Conservation (phyloP, 2,113 vertebrate genomes). For the Alexandromys fortis region DNA sequence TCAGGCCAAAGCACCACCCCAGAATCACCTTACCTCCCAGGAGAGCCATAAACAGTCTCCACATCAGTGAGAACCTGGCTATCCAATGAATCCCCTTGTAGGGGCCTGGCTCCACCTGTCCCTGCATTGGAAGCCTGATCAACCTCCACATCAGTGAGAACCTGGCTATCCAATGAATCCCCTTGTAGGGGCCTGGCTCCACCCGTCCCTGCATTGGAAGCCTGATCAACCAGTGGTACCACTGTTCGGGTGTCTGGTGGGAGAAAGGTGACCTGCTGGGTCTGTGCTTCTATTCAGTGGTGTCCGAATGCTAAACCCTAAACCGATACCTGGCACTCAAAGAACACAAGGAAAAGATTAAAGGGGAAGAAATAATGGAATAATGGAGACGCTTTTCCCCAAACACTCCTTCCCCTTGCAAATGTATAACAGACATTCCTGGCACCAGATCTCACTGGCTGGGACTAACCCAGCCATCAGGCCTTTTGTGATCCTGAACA, state of each 20-base stretch:
- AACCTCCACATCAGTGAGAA: no score
- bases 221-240: not conserved
- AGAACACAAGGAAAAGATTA: not conserved
- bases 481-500: conserved; percentile 78
- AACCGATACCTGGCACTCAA: not conserved
- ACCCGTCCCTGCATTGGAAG: not conserved
- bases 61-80: not conserved
- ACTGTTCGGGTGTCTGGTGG: fast-evolving
- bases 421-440: conserved; percentile 18
- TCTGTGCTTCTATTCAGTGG: not conserved
- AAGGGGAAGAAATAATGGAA: not conserved
- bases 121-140: not conserved
- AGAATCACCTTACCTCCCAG: not conserved
- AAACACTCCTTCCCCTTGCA: not conserved
- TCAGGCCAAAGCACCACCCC: not conserved
- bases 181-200: not conserved
- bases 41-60: not conserved
- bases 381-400: not conserved
- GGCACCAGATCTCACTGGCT: conserved; percentile 60
- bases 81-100: not conserved
- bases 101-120: not conserved
- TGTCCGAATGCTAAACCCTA: not conserved
- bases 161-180: not conserved
- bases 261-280: not conserved
- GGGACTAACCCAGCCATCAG: conserved; percentile 66